These are phyloP conservation scores for Camelus dromedarius DNA, from an alignment of 2,113 vertebrate species.

Conservation along the genomic window DNA sequence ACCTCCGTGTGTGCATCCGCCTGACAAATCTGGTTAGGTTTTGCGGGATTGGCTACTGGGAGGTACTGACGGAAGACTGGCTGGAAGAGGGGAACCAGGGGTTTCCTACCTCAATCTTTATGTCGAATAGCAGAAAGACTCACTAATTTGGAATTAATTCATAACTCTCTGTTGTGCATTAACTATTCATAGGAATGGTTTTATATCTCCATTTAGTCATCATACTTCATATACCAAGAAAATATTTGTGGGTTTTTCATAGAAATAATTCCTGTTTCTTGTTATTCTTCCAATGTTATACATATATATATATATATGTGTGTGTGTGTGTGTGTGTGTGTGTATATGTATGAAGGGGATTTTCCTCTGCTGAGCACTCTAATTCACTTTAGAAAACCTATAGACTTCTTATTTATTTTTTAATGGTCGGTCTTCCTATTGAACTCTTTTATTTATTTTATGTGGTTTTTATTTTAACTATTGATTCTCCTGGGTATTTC, in stretches of 20 bases:
- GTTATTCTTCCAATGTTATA: not conserved
- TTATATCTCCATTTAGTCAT: not conserved
- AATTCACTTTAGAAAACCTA: not conserved
- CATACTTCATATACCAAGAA: not conserved
- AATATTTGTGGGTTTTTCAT: not conserved
- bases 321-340: too few species aligned
- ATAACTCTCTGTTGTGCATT: not conserved
- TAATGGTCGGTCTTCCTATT: not conserved
- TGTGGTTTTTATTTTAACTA: not conserved
- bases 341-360: not conserved
- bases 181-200: not conserved
- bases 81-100: not conserved
- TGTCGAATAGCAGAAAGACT: not conserved
- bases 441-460: not conserved
- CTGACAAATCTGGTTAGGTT: not conserved
- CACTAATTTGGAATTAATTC: not conserved
- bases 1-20: rapidly evolving
- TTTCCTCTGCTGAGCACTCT: not conserved
- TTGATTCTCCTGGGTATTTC: not conserved
- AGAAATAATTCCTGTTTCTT: not conserved
- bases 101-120: not conserved
- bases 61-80: not conserved
- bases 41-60: not conserved
- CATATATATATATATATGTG: not conserved
- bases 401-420: not conserved